These are phyloP conservation scores for Coluber constrictor DNA, from an alignment of 2,797 vertebrate genomes.

Conservation along the genomic window DNA sequence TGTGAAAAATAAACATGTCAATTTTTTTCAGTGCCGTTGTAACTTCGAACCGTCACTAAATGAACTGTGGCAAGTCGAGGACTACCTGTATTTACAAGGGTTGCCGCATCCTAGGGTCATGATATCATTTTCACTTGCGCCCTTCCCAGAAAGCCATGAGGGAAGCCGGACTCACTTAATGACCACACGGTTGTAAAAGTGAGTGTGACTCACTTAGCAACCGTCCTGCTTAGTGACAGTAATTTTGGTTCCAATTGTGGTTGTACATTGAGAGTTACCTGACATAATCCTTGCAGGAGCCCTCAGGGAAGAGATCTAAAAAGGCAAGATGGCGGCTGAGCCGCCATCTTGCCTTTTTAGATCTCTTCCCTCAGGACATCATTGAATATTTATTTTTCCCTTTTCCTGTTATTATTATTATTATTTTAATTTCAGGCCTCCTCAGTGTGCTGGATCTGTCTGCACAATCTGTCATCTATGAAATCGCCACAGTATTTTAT, in stretches of 20 bases:
- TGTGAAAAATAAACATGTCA: too few relatives aligned
- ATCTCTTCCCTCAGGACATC: not conserved
- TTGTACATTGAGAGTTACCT: not conserved
- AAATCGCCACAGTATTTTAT: conserved; percentile 73
- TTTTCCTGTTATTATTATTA: too few relatives aligned
- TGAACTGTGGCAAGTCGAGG: not conserved
- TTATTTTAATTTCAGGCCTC: conserved; percentile 69
- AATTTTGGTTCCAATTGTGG: not conserved
- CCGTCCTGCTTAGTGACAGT: not conserved
- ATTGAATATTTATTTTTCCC: not conserved
- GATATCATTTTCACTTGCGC: not conserved
- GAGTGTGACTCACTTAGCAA: not conserved
- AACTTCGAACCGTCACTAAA: too few relatives aligned
- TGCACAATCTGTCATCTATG: conserved; percentile 77
- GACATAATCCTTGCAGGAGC: not conserved
- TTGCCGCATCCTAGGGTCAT: too few relatives aligned
- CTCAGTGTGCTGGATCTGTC: conserved; percentile 83
- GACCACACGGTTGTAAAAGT: not conserved
- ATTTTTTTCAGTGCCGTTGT: too few relatives aligned
- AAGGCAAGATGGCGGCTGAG: not conserved
- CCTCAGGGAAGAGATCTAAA: not conserved
- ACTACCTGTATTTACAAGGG: not conserved
- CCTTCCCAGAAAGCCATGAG: not conserved
- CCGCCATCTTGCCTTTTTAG: not conserved
- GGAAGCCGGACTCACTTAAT: not conserved